Evolutionary conservation across 2,113 vertebrate species (phyloP).

Genomic region (Zapus hudsonius): DNA sequence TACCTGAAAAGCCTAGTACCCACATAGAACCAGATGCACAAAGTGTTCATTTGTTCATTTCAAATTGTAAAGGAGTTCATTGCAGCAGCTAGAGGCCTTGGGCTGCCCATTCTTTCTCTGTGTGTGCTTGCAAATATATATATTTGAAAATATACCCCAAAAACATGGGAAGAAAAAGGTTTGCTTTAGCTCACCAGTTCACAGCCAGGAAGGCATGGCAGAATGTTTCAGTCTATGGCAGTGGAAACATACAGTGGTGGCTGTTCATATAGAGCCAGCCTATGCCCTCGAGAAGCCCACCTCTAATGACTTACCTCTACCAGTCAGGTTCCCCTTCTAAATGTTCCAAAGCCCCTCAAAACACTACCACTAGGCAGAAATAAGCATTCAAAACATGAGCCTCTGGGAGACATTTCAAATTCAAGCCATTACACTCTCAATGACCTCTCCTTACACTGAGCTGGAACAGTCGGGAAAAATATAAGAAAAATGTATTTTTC

Average conservation of each 20-base stretch:
- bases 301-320: not conserved
- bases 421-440: not conserved
- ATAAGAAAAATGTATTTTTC: not conserved
- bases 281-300: not conserved
- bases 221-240: not conserved
- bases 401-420: not conserved
- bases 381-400: not conserved
- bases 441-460: conserved; percentile 24
- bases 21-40: too few species aligned
- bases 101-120: too few species aligned
- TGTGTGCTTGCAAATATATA: too few species aligned
- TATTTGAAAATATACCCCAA: not conserved
- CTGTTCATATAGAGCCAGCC: not conserved
- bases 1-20: too few species aligned
- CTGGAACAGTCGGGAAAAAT: not conserved
- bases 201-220: not conserved
- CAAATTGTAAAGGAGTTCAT: too few species aligned
- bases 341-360: not conserved
- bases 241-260: not conserved
- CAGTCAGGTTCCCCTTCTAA: not conserved
- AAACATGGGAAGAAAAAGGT: not conserved
- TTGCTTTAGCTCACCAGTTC: not conserved
- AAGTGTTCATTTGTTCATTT: too few species aligned
- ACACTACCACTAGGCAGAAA: not conserved
- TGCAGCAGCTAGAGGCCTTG: too few species aligned